Evolutionary conservation across 2,797 vertebrate genomes (phyloP), one percentile per base, ranked within the genome.

Genomic region (Sebastes diaconus): DNA sequence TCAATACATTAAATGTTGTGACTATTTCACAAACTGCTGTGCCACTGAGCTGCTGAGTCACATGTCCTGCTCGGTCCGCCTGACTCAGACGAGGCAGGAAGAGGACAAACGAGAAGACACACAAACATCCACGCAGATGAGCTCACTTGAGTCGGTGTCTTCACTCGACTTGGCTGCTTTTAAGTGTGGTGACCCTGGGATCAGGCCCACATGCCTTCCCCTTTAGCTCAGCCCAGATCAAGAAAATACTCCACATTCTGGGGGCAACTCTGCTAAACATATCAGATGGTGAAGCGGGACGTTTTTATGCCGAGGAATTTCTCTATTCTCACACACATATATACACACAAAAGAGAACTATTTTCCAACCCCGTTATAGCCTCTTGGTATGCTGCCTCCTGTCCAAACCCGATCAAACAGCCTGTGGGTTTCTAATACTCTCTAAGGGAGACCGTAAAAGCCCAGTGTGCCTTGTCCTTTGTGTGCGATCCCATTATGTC

Each of bases 161-260:
- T 75, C 57, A 12, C 59, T 72, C 18, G 14, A 14, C 52, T 82
- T 20, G 79, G 81, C 79, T 73, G 66, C 71, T 81, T 70, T 82
- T 77, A 76, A 79, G 79, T 59, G 76, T 50, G 77, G 85, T 76
- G 89, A 84, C 77, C 83, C 79, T 76, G 84, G 71, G 83, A 85
- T 85, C 86, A 77, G 79, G 77, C 50, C 77, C 8, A 79, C 91
- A 89, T 91, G 81, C 86, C 73, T 90, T 91, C 88, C 83, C 64
- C 71, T 71, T 88, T 80, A 93, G 84, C 88, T 93, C 89, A 93
- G 75, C 70, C 78, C 80, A 84, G 78, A 90, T 89, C 77, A 80
- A 86, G 84, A 85, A 88, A 86, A 84, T 77, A 83, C 83, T 74
- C 77, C 0, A 75, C 87, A 92, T 91, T 93, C 85, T 92, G 86